These are phyloP conservation scores for Hippasteria phrygiana DNA, from an alignment of 53 echinoderm and acorn worm genomes.

Conservation along the genomic window DNA sequence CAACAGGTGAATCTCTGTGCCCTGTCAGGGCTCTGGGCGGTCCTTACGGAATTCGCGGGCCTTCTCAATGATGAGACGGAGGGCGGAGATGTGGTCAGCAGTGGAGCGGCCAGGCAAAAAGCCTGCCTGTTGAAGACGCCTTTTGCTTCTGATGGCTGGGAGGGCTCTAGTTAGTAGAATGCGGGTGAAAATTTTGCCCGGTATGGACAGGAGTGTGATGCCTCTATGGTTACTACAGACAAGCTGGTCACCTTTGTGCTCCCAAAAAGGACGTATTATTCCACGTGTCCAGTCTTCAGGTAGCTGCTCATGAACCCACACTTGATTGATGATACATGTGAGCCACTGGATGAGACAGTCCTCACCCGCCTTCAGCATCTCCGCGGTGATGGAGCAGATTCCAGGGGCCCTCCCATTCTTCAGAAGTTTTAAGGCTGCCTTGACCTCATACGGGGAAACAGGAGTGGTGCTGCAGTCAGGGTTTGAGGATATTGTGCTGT, in stretches of 20 bases:
- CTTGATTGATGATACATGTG: not conserved
- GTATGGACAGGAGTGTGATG: conserved; percentile 3
- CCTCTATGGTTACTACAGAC: conserved; percentile 20
- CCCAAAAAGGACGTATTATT: conserved; percentile 9
- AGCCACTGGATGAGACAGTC: not conserved
- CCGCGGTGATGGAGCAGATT: conserved; percentile 20
- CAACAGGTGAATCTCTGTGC: no score
- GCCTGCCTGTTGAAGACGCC: not conserved
- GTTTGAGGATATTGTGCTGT: not conserved
- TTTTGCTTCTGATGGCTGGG: not conserved
- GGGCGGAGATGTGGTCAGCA: conserved; percentile 3
- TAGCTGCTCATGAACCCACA: not conserved
- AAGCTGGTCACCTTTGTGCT: not conserved
- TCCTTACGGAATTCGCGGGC: not conserved
- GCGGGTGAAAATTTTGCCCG: not conserved
- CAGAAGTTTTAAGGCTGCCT: not conserved
- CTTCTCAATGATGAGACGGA: conserved; percentile 4
- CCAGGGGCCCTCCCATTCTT: not conserved
- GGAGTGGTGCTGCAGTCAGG: not conserved
- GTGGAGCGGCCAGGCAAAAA: conserved; percentile 14
- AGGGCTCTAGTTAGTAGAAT: not conserved
- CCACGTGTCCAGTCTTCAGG: not conserved
- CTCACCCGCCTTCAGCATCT: not conserved
- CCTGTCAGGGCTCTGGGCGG: no score
- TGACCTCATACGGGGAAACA: not conserved